Base-by-base conservation (phyloP, 1,140 invertebrate genomes). In the Myzus persicae region DNA sequence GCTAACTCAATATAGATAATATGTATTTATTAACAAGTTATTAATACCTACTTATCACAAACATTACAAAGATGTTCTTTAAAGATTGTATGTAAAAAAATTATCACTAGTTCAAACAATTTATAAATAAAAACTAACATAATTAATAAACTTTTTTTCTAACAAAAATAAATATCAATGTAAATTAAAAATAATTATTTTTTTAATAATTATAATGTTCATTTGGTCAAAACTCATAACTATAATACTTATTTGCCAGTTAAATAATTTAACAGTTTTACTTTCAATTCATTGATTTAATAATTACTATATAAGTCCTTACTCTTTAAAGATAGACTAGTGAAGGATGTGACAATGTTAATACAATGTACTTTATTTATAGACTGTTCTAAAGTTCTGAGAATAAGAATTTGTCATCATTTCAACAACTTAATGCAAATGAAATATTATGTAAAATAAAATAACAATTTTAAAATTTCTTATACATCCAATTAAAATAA, bases 101-200 rank as follows among this genome's bases (percentile, higher is more conserved):
- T 31, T 85, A 85, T 87, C 44, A 46, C n/a, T 84, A 42, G 9
- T 24, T 26, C 3, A 84, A 40, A 26, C 42, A 40, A 38, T 85
- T 82, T 38, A 42, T 84, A 42, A 42, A 84, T 84, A 44, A 82
- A 82, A 87, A 87, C 42, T 40, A 40, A 42, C 1, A 84, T 38
- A 18, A 7, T 20, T 46, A 46, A 46, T 18, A 48, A 38, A 87
- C 26, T 46, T 88, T 88, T 48, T 36, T 22, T 36, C 20, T 36
- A 88, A 88, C 18, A 87, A 87, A 87, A 87, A 87, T n/a, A 85
- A 85, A 42, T 31, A 87, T 46, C 26, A 87, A 46, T n/a, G 20
- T 31, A 85, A 44, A 4, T 85, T 14, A 85, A 26, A 42, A 85
- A 44, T 42, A 40, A 44, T 26, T 46, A 18, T 87, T 46, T n/a